Evolutionary conservation across 2,888 invertebrate species (phyloP).

Genomic region (Harmothoe impar): DNA sequence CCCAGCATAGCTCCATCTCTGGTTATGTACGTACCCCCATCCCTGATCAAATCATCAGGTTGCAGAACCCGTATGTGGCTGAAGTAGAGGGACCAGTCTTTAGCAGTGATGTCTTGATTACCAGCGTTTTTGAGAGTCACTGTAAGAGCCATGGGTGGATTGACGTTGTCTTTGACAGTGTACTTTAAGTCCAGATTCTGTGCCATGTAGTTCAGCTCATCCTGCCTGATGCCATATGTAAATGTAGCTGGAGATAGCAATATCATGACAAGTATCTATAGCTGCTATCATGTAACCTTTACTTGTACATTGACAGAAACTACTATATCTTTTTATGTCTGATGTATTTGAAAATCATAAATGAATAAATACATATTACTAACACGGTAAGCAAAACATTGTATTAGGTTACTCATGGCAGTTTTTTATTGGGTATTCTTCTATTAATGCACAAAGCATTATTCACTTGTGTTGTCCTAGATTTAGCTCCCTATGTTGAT

Average conservation of each 20-base stretch:
- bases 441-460: too few species aligned
- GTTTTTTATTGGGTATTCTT: too few species aligned
- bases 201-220: conserved; percentile 72
- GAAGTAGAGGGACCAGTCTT: conserved; percentile 64
- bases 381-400: too few species aligned
- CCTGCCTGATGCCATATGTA: conserved; percentile 1
- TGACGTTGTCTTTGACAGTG: conserved; percentile 55
- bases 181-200: conserved; percentile 47
- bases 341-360: too few species aligned
- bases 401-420: too few species aligned
- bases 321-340: too few species aligned
- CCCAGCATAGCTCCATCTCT: conserved; percentile 53
- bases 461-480: too few species aligned
- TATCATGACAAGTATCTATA: too few species aligned
- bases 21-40: conserved; percentile 19
- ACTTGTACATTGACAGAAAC: too few species aligned
- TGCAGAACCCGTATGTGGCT: conserved; percentile 54
- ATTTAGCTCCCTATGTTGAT: too few species aligned
- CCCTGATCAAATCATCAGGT: conserved; percentile 21
- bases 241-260: neutral
- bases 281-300: too few species aligned
- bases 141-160: neutral
- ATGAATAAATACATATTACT: too few species aligned
- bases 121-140: conserved; percentile 61
- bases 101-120: neutral